phyloP scores from a whole-genome alignment of 2,888 invertebrate species.

The Cephus sareptanus region DNA sequence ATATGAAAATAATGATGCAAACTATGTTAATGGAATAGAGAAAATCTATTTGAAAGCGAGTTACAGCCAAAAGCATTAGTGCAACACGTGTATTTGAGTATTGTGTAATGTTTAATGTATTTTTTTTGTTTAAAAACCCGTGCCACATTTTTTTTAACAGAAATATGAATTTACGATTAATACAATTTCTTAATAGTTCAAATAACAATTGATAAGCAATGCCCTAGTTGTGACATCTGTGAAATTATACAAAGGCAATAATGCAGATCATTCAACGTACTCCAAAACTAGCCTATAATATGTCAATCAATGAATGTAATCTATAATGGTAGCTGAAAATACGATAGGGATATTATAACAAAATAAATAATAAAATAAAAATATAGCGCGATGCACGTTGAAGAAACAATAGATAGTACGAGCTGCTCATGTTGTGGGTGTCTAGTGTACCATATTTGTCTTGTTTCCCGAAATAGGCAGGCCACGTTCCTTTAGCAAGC shows the following conservation, averaged over 20 bases:
- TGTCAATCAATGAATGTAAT: neutral
- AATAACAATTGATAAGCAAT: neutral
- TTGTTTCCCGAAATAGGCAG: conserved; percentile 53
- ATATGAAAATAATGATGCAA: too few species aligned
- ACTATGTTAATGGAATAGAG: too few species aligned
- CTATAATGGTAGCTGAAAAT: neutral
- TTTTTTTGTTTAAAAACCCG: neutral
- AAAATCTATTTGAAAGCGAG: neutral
- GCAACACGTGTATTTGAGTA: neutral
- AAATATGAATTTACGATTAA: neutral
- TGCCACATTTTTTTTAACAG: neutral
- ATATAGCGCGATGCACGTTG: neutral
- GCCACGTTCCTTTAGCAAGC: conserved; percentile 56
- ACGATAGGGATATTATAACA: neutral
- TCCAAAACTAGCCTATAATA: neutral
- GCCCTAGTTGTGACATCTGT: neutral
- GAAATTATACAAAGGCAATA: neutral
- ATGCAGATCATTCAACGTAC: neutral
- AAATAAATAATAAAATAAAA: neutral
- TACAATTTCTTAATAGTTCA: neutral
- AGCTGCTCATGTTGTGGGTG: conserved; percentile 22
- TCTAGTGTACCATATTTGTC: conserved; percentile 54
- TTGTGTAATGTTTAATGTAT: neutral
- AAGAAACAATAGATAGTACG: neutral
- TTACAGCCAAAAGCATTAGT: neutral